A percentile compares a stretch with the other conserved stretches of the same genome.
Evolutionary conservation across 2,888 invertebrate species (phyloP).

Genomic region (Xestia ashworthii): DNA sequence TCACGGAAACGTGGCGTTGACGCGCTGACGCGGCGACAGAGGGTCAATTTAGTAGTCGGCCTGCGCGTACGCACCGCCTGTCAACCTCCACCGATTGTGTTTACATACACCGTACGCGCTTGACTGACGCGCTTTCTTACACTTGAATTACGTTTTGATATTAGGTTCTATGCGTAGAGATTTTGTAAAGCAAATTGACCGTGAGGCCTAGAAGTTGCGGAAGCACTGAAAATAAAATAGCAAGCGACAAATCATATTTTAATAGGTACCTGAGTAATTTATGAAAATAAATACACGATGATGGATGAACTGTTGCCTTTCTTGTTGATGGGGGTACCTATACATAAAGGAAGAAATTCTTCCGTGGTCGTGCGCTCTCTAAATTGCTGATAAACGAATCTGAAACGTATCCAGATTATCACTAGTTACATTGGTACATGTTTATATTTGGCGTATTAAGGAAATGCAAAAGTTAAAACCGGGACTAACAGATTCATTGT

Average conservation of each 20-base stretch:
- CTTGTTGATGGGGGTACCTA: too few relatives aligned
- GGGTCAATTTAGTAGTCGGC: slow-evolving; percentile 62
- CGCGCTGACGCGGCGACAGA: slow-evolving; percentile 52
- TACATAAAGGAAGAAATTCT: too few relatives aligned
- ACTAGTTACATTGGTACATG: not conserved
- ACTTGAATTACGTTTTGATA: slow-evolving; percentile 59
- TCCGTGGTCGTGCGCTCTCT: not conserved
- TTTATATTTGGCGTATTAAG: not conserved
- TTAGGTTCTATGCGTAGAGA: slow-evolving; percentile 46
- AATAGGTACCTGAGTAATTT: not conserved
- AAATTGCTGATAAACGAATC: not conserved
- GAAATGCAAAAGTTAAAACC: not conserved
- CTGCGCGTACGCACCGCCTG: slow-evolving; percentile 57
- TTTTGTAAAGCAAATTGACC: slow-evolving; percentile 53
- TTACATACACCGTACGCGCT: slow-evolving; percentile 55
- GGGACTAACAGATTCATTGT: slow-evolving; percentile 3
- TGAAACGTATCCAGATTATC: not conserved
- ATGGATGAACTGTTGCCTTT: not conserved
- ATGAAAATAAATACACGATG: not conserved
- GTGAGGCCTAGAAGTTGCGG: slow-evolving; percentile 13
- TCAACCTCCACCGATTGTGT: slow-evolving; percentile 65
- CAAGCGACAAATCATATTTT: not conserved
- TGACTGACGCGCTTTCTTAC: slow-evolving; percentile 61
- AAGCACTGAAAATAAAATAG: slow-evolving; percentile 16
- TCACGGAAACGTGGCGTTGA: slow-evolving; percentile 56